These are phyloP conservation scores for Bilobella aurantiaca DNA, from an alignment of 1,140 invertebrate genomes.

Conservation along the genomic window DNA sequence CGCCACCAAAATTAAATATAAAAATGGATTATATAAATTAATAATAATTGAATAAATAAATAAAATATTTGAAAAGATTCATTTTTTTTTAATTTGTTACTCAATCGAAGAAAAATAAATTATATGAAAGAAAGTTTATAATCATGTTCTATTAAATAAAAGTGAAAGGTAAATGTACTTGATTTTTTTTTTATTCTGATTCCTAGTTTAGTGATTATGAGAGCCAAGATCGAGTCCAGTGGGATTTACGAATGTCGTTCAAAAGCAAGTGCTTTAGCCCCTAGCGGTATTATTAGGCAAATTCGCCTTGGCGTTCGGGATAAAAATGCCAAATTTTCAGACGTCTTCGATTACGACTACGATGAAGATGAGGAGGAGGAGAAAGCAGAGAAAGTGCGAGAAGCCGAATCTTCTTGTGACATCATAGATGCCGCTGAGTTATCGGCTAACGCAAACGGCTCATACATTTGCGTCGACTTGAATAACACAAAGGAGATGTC, in stretches of 20 bases:
- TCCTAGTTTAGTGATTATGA: conserved; percentile 5
- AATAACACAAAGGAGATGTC: conserved; percentile 17
- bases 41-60: too few relatives aligned
- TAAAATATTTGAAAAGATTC: too few relatives aligned
- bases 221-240: neutral
- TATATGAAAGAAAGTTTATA: neutral
- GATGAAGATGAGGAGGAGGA: conserved; percentile 9
- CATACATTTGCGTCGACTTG: conserved; percentile 27
- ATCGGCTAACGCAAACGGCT: neutral
- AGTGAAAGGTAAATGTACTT: neutral
- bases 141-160: neutral
- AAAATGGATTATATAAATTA: too few relatives aligned
- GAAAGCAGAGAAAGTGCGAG: neutral
- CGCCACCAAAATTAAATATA: too few relatives aligned
- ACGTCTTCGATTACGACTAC: neutral
- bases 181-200: neutral
- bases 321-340: neutral
- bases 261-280: neutral
- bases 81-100: too few relatives aligned
- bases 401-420: neutral
- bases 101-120: too few relatives aligned
- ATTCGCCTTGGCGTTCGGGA: neutral
- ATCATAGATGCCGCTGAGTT: neutral
- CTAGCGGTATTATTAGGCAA: neutral
- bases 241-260: conserved; percentile 18